Conservation (phyloP, 2,888 invertebrate genomes). For the Pedicia rivosa region DNA sequence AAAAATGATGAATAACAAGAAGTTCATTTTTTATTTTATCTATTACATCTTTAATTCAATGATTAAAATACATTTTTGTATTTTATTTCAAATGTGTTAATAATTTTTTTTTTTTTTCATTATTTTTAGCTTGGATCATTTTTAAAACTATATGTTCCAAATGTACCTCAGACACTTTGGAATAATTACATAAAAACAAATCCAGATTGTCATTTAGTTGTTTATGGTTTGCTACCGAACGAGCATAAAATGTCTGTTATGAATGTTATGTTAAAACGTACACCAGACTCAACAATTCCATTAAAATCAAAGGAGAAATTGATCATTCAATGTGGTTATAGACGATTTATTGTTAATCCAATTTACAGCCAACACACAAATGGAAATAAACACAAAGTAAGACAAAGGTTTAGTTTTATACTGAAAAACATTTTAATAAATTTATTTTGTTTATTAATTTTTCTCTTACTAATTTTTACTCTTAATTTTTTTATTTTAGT, state of each 20-base stretch:
- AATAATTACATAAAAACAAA: slow-evolving; percentile 37
- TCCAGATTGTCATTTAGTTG: slow-evolving; percentile 34
- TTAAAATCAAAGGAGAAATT: slow-evolving; percentile 84
- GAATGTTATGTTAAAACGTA: slow-evolving; percentile 71
- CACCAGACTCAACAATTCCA: slow-evolving; percentile 50
- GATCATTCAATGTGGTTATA: slow-evolving; percentile 88
- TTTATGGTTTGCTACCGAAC: slow-evolving; percentile 75
- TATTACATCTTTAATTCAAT: too few relatives aligned
- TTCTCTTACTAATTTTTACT: neutral
- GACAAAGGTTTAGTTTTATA: too few relatives aligned
- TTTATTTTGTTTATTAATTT: slow-evolving; percentile 4
- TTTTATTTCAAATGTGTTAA: slow-evolving; percentile 5
- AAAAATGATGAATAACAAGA: too few relatives aligned
- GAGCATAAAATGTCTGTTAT: slow-evolving; percentile 94
- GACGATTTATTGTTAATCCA: slow-evolving; percentile 77
- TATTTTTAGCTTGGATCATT: slow-evolving; percentile 64
- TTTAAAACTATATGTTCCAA: slow-evolving; percentile 60
- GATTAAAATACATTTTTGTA: too few relatives aligned
- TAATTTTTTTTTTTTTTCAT: slow-evolving; percentile 7
- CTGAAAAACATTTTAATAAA: too few relatives aligned
- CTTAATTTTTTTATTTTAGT: slow-evolving; percentile 38
- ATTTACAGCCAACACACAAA: slow-evolving; percentile 88
- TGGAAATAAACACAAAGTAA: slow-evolving; percentile 86
- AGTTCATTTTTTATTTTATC: too few relatives aligned
- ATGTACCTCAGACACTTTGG: slow-evolving; percentile 59